A percentile compares a stretch with the other conserved stretches of the same genome.
Conservation (phyloP, 2,113 vertebrate genomes). For the Festucalex cinctus region DNA sequence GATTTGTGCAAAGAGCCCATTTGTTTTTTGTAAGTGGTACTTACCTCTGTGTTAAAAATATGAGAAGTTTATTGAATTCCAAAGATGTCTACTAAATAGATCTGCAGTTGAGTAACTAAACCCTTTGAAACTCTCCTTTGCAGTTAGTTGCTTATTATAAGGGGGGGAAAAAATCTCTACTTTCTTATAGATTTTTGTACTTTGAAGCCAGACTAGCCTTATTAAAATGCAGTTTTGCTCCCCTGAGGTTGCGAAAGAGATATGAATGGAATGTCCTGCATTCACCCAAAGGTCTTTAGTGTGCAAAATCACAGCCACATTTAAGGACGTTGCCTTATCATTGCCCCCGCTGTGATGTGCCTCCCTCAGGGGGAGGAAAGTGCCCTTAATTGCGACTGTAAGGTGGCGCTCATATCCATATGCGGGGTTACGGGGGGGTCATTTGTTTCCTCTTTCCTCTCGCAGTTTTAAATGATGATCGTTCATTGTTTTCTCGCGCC, state of each 20-base stretch:
- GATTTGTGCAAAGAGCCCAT: too few species aligned
- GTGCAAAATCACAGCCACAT: constrained; percentile 41
- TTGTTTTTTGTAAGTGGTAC: too few species aligned
- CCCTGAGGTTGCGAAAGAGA: constrained; percentile 22
- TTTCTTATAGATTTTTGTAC: constrained; percentile 29
- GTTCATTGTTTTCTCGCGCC: constrained; percentile 54
- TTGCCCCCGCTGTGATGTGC: constrained; percentile 34
- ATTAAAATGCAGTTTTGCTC: constrained; percentile 18
- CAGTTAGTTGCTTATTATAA: too few species aligned
- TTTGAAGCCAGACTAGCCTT: not conserved
- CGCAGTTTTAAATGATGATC: constrained; percentile 63
- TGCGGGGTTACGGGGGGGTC: constrained; percentile 37
- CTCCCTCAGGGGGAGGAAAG: constrained; percentile 28
- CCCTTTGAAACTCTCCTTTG: not conserved
- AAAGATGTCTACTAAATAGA: not conserved
- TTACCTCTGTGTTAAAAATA: too few species aligned
- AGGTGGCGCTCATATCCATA: constrained; percentile 26
- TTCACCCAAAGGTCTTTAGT: constrained; percentile 42
- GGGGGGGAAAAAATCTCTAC: too few species aligned
- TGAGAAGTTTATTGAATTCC: too few species aligned
- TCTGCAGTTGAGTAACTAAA: not conserved
- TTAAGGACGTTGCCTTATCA: constrained; percentile 42
- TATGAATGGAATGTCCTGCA: constrained; percentile 28
- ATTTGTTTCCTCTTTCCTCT: constrained; percentile 48
- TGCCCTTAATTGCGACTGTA: constrained; percentile 48